phyloP scores from a whole-genome alignment of 2,888 invertebrate genomes.

The Orthosia gracilis region DNA sequence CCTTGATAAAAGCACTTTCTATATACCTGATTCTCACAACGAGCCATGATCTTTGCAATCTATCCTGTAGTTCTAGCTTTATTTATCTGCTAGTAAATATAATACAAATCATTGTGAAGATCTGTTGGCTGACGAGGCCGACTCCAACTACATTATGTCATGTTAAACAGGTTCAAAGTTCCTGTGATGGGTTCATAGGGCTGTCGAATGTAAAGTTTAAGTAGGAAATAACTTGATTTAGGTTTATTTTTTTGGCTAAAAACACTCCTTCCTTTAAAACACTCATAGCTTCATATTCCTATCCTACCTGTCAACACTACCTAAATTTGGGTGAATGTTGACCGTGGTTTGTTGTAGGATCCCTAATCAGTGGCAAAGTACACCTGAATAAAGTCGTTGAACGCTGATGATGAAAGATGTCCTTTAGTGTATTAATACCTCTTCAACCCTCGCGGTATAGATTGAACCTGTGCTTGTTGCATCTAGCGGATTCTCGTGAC shows the following conservation, averaged over 20 bases:
- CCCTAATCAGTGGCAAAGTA: too few relatives aligned
- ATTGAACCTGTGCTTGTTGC: neutral
- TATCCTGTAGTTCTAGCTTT: conserved; percentile 11
- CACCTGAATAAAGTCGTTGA: too few relatives aligned
- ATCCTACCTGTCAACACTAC: neutral
- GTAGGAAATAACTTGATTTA: neutral
- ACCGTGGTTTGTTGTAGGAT: neutral
- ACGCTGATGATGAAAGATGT: neutral
- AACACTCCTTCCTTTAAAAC: too few relatives aligned
- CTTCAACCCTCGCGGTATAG: neutral
- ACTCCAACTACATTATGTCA: conserved; percentile 53
- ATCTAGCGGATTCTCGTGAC: neutral
- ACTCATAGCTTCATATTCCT: neutral
- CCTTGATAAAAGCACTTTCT: neutral
- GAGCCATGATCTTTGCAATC: neutral
- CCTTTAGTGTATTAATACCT: neutral
- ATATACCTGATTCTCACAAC: neutral
- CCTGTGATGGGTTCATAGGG: conserved; percentile 51
- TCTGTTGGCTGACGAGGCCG: conserved; percentile 46
- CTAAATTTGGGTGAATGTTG: too few relatives aligned
- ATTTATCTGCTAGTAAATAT: conserved; percentile 28
- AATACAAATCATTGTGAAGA: conserved; percentile 38
- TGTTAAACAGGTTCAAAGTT: conserved; percentile 64
- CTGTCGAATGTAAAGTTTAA: conserved; percentile 12
- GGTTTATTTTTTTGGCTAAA: too few relatives aligned